Conservation (phyloP, 1,140 invertebrate species). For the Zaprionus ghesquierei region DNA sequence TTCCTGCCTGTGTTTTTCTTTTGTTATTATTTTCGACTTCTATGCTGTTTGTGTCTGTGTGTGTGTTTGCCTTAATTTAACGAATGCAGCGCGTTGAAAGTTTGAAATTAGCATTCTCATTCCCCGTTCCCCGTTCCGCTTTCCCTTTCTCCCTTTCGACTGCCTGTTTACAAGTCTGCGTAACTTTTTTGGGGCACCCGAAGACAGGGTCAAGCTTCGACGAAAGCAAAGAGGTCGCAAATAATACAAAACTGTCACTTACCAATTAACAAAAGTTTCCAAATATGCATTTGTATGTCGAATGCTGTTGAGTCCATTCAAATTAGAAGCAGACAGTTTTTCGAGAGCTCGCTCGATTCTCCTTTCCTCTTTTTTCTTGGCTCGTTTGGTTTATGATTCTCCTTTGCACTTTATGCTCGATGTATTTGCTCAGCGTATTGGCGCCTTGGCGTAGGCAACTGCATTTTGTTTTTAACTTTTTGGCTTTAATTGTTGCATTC, state of each 20-base stretch:
- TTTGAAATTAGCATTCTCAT: slow-evolving; percentile 62
- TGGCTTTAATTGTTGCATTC: slow-evolving; percentile 77
- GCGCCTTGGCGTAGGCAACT: slow-evolving; percentile 58
- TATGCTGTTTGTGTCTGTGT: background rate
- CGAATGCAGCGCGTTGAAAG: slow-evolving; percentile 52
- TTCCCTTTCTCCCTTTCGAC: background rate
- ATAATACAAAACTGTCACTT: slow-evolving; percentile 60
- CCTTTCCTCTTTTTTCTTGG: background rate
- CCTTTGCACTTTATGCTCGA: slow-evolving; percentile 52
- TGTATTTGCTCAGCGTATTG: slow-evolving; percentile 64
- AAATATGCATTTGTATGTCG: slow-evolving; percentile 82
- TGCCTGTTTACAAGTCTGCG: slow-evolving; percentile 15
- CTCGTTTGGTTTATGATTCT: background rate
- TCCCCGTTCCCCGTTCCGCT: no score
- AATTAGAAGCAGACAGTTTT: slow-evolving; percentile 74
- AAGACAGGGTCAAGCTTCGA: slow-evolving; percentile 37
- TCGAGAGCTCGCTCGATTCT: slow-evolving; percentile 15
- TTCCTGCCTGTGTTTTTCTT: slow-evolving; percentile 19
- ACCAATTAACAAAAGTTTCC: slow-evolving; percentile 83
- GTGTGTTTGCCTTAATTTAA: slow-evolving; percentile 27
- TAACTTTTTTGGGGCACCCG: background rate
- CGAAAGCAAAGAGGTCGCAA: background rate
- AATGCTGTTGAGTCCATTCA: slow-evolving; percentile 82
- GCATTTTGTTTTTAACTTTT: slow-evolving; percentile 72
- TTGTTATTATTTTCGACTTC: slow-evolving; percentile 7